These are phyloP conservation scores for Philaethria dido DNA, from an alignment of 2,888 invertebrate genomes.

Conservation along the genomic window DNA sequence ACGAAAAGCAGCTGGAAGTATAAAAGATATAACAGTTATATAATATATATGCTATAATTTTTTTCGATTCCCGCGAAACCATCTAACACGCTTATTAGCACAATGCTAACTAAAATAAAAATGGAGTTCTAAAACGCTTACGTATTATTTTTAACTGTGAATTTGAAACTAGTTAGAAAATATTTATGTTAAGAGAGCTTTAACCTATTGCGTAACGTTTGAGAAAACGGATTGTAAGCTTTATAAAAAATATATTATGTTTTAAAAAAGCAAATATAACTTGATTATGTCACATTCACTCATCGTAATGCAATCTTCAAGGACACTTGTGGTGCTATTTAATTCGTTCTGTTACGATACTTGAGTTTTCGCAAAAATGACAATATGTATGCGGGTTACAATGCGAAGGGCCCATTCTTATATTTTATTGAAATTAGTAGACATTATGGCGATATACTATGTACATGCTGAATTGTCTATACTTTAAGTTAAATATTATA, in stretches of 20 bases:
- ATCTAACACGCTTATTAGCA: slow-evolving; percentile 1
- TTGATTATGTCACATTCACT: neutral
- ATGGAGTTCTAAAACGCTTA: neutral
- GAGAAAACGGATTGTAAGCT: no score
- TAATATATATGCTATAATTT: slow-evolving; percentile 1
- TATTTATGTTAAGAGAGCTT: neutral
- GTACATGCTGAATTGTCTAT: no score
- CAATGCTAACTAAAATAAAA: slow-evolving; percentile 7
- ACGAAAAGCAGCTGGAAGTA: slow-evolving; percentile 91
- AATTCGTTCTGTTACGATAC: neutral
- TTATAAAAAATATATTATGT: no score
- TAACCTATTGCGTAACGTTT: neutral
- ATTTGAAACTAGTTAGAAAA: neutral
- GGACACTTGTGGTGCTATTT: slow-evolving; percentile 5
- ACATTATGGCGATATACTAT: no score
- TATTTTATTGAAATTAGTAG: neutral
- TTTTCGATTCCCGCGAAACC: neutral
- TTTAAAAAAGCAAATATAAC: slow-evolving; percentile 1
- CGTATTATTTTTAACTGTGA: neutral
- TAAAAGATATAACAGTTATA: slow-evolving; percentile 2
- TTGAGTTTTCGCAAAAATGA: slow-evolving; percentile 7
- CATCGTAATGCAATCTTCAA: neutral
- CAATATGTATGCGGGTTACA: neutral
- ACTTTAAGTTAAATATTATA: no score
- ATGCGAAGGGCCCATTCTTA: neutral